A percentile compares a stretch with the other conserved stretches of the same genome.
phyloP scores from a whole-genome alignment of 2,888 invertebrate species.

The Phalangium opilio region DNA sequence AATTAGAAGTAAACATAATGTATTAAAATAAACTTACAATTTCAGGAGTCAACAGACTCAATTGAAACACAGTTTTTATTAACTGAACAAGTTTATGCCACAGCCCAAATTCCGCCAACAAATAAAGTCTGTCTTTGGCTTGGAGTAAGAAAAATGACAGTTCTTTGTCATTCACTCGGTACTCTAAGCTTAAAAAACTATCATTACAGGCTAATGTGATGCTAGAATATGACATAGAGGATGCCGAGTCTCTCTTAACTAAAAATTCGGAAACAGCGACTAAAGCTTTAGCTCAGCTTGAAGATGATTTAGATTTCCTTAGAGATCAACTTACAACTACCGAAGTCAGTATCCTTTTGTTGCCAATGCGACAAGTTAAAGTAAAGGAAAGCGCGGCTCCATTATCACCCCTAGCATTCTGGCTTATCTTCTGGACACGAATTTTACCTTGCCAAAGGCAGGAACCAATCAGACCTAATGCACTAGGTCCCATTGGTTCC shows the following conservation, averaged over 20 bases:
- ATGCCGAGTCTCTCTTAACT: conserved; percentile 65
- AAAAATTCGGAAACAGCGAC: conserved; percentile 72
- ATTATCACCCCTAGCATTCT: no score
- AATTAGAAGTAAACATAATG: neutral
- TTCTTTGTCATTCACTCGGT: no score
- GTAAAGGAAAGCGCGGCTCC: no score
- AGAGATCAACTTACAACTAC: conserved; percentile 95
- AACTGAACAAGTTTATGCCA: conserved; percentile 77
- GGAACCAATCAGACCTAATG: no score
- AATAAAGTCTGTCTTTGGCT: conserved; percentile 61
- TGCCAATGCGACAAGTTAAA: no score
- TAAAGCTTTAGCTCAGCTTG: conserved; percentile 64
- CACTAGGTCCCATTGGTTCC: no score
- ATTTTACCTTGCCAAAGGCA: no score
- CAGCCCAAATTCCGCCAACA: conserved; percentile 74
- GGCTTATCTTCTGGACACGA: no score
- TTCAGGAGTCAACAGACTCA: conserved; percentile 41
- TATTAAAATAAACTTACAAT: conserved; percentile 6
- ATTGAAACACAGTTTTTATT: conserved; percentile 77
- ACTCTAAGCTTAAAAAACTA: conserved; percentile 1
- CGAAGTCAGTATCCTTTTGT: conserved; percentile 57
- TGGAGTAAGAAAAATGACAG: conserved; percentile 35
- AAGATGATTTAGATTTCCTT: conserved; percentile 83
- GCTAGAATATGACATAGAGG: conserved; percentile 84
- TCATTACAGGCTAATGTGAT: conserved; percentile 64